Evolutionary conservation across 2,888 invertebrate species (phyloP).

Genomic region (Zygaena filipendulae): DNA sequence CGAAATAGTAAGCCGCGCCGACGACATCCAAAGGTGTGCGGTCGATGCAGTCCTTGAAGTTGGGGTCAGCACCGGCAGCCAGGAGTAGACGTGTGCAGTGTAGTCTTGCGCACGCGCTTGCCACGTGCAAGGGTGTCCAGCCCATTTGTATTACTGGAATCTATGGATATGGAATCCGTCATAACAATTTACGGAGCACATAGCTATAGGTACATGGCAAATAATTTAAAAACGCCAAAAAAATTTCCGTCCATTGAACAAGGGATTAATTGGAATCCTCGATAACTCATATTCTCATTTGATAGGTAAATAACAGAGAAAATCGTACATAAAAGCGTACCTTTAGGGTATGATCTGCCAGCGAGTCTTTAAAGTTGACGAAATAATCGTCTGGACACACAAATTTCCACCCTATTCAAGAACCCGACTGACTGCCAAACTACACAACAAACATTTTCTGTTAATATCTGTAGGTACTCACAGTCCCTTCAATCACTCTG

Average conservation of each 20-base stretch:
- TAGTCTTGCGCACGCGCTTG: conserved; percentile 56
- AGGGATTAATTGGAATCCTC: too few relatives aligned
- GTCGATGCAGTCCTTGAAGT: conserved; percentile 42
- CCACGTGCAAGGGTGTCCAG: conserved; percentile 71
- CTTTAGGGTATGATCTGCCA: too few relatives aligned
- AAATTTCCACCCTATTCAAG: too few relatives aligned
- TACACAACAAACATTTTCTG: too few relatives aligned
- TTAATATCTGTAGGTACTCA: too few relatives aligned
- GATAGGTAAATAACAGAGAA: too few relatives aligned
- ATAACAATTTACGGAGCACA: neutral
- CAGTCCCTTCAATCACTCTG: conserved; percentile 38
- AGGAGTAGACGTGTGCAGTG: conserved; percentile 61
- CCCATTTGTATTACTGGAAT: conserved; percentile 55
- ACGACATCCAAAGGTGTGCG: conserved; percentile 60
- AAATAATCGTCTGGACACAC: too few relatives aligned
- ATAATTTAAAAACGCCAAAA: neutral
- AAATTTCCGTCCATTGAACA: too few relatives aligned
- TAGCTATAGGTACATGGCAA: neutral
- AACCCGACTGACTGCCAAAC: too few relatives aligned
- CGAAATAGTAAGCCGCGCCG: conserved; percentile 43
- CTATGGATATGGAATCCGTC: conserved; percentile 31
- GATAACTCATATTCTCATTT: too few relatives aligned
- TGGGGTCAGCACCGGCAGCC: conserved; percentile 56
- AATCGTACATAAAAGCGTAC: too few relatives aligned
- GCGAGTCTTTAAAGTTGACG: too few relatives aligned